A percentile compares a stretch with the other conserved stretches of the same genome.
Conservation (phyloP, 2,113 vertebrate genomes). For the Chaetura pelagica region DNA sequence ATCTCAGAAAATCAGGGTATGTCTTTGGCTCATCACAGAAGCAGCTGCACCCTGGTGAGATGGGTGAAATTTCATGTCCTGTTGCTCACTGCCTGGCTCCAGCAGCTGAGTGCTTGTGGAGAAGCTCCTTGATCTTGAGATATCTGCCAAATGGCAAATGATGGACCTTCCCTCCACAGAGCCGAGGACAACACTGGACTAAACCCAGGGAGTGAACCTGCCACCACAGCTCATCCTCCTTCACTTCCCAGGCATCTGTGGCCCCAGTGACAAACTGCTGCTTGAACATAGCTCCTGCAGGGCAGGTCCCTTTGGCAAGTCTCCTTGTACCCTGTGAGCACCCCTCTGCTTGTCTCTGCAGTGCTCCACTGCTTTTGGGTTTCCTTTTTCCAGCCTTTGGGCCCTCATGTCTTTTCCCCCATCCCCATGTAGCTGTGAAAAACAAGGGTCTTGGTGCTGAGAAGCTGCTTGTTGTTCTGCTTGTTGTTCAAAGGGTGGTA, state of each 20-base stretch:
- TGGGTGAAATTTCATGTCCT: fast-evolving
- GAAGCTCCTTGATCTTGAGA: neutral
- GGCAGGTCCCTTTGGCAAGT: neutral
- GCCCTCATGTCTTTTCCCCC: neutral
- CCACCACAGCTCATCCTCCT: fast-evolving
- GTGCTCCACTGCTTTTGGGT: neutral
- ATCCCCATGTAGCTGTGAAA: neutral
- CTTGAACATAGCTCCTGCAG: fast-evolving
- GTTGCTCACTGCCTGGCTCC: neutral
- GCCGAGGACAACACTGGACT: neutral
- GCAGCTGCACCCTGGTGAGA: neutral
- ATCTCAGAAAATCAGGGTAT: neutral
- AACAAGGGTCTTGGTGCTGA: neutral
- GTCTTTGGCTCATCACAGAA: neutral
- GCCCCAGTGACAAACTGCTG: neutral
- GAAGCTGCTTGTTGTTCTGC: neutral
- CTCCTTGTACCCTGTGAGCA: neutral
- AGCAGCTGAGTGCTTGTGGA: neutral
- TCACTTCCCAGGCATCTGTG: neutral
- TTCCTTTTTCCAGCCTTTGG: neutral
- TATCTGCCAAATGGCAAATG: fast-evolving
- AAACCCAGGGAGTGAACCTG: neutral
- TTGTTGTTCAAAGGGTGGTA: neutral
- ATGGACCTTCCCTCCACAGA: neutral
- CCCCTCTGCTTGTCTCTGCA: neutral